Conservation (phyloP, 2,113 vertebrate species). For the Hemicordylus capensis region DNA sequence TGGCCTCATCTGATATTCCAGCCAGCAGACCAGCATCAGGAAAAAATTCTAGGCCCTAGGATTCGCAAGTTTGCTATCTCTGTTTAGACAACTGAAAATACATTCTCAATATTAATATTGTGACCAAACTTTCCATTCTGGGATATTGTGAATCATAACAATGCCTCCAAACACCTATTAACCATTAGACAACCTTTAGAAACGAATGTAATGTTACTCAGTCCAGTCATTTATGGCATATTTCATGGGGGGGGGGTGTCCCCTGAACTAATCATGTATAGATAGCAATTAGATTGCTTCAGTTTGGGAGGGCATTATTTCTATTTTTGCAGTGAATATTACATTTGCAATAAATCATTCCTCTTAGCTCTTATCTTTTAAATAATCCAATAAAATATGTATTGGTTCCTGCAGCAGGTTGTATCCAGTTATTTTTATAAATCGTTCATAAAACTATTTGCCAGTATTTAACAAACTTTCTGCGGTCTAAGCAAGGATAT, state of each 20-base stretch:
- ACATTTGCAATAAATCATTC: not conserved
- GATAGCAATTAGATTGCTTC: not conserved
- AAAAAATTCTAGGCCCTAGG: not conserved
- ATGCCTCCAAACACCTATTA: not conserved
- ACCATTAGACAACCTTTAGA: not conserved
- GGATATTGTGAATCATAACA: not conserved
- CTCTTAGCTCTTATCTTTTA: conserved; percentile 3
- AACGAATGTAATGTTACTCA: not conserved
- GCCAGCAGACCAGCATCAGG: not conserved
- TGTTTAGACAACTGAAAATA: not conserved
- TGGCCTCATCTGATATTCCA: not conserved
- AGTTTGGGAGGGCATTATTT: not conserved
- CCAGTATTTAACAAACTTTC: not conserved
- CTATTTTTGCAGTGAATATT: not conserved
- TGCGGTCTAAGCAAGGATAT: not conserved
- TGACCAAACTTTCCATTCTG: not conserved
- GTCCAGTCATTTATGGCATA: not conserved
- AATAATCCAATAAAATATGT: not conserved
- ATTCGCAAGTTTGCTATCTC: not conserved
- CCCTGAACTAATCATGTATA: not conserved
- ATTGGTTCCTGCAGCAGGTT: not conserved
- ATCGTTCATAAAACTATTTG: not conserved
- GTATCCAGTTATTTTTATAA: not conserved
- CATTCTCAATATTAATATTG: not conserved
- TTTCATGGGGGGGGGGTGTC: not conserved